Evolutionary conservation across 2,113 vertebrate species (phyloP).

Genomic region (Sebastes fasciatus): DNA sequence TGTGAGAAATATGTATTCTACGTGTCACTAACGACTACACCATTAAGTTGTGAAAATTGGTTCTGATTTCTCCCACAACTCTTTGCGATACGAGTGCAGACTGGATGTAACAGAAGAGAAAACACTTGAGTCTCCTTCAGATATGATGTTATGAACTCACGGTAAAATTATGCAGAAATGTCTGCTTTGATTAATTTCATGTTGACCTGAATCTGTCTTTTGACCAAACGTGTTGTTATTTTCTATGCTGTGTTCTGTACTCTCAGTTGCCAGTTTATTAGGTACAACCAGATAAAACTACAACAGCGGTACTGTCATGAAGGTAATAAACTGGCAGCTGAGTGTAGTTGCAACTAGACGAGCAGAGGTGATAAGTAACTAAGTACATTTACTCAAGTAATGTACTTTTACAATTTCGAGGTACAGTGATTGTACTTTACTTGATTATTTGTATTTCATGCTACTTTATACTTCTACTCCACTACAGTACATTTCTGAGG

Average conservation of each 20-base stretch:
- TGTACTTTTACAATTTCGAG: not conserved
- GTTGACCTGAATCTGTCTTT: conserved; percentile 27
- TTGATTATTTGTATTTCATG: not conserved
- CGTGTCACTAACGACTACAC: not conserved
- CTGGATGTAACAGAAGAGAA: not conserved
- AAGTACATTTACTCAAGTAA: not conserved
- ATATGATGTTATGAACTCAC: conserved; percentile 1
- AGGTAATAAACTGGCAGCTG: not conserved
- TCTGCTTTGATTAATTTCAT: conserved; percentile 4
- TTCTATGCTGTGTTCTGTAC: not conserved
- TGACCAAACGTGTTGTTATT: not conserved
- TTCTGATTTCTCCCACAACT: not conserved
- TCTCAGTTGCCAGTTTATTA: not conserved
- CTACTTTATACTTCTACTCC: not conserved
- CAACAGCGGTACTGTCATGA: not conserved
- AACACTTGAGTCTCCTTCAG: not conserved
- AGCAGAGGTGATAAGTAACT: not conserved
- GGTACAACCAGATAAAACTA: not conserved
- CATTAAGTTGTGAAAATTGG: not conserved
- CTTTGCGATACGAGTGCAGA: not conserved
- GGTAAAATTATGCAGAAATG: not conserved
- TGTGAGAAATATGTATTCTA: not conserved
- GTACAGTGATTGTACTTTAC: not conserved
- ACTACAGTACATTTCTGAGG: not conserved
- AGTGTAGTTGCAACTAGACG: not conserved